phyloP scores from a whole-genome alignment of 2,888 invertebrate species.

The Antitype chi region DNA sequence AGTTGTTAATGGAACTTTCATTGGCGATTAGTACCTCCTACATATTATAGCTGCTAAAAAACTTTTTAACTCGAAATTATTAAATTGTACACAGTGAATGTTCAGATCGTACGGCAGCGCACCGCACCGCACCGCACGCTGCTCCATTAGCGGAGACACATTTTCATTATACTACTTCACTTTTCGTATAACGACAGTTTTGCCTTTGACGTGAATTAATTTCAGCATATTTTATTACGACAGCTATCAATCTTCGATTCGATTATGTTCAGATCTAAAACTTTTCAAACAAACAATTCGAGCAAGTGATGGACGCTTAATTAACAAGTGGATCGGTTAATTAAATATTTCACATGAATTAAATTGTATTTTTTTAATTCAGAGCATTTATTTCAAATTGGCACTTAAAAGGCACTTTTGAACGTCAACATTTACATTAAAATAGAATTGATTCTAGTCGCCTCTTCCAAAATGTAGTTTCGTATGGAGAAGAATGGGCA shows the following conservation, averaged over 20 bases:
- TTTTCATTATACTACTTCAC: slow-evolving; percentile 4
- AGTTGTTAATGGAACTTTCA: neutral
- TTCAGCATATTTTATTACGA: slow-evolving; percentile 1
- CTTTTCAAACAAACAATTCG: too few species aligned
- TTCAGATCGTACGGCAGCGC: neutral
- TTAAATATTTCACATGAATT: too few species aligned
- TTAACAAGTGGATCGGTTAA: too few species aligned
- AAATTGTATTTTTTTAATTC: too few species aligned
- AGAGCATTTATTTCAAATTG: too few species aligned
- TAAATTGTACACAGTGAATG: neutral
- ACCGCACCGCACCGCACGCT: neutral
- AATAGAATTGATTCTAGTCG: too few species aligned
- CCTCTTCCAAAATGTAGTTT: too few species aligned
- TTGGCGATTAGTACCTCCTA: neutral
- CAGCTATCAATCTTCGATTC: neutral
- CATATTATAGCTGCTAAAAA: neutral
- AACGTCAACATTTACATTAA: too few species aligned
- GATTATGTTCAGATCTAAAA: neutral
- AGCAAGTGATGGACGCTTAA: too few species aligned
- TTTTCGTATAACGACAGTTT: neutral
- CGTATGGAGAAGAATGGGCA: too few species aligned
- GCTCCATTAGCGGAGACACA: slow-evolving; percentile 4
- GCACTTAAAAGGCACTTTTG: too few species aligned
- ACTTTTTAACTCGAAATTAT: neutral
- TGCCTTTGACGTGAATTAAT: slow-evolving; percentile 3